These are phyloP conservation scores for Colius striatus DNA, from an alignment of 2,113 vertebrate species.

Conservation along the genomic window DNA sequence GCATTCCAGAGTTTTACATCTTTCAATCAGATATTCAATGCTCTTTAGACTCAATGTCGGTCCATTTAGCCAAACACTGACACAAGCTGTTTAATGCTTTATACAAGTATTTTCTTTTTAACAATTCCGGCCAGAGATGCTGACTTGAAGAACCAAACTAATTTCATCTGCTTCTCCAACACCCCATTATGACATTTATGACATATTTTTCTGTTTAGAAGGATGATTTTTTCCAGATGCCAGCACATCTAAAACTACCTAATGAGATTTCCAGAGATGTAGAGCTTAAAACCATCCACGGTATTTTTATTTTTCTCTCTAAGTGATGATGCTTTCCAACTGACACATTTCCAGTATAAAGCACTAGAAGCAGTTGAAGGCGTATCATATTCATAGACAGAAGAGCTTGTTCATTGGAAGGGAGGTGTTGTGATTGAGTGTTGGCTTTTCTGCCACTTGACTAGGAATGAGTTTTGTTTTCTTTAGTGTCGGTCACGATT, in stretches of 20 bases:
- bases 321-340: slow-evolving; percentile 70
- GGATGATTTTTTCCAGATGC: slow-evolving; percentile 82
- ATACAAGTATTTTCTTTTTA: slow-evolving; percentile 69
- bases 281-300: slow-evolving; percentile 75
- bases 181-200: slow-evolving; percentile 74
- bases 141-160: slow-evolving; percentile 74
- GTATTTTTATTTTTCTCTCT: slow-evolving; percentile 69
- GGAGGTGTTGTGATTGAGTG: neutral
- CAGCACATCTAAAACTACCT: slow-evolving; percentile 80
- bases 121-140: slow-evolving; percentile 44
- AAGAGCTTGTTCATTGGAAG: slow-evolving; percentile 61
- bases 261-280: slow-evolving; percentile 79
- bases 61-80: slow-evolving; percentile 23
- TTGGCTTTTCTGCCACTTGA: neutral
- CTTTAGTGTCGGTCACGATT: neutral
- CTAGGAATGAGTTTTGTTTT: neutral
- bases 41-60: neutral
- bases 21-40: neutral
- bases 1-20: neutral
- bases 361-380: slow-evolving; percentile 52
- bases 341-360: slow-evolving; percentile 70
- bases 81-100: slow-evolving; percentile 52
- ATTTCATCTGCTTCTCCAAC: slow-evolving; percentile 77
- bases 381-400: slow-evolving; percentile 47
- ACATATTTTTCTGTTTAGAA: slow-evolving; percentile 81